Evolutionary conservation across 2,888 invertebrate genomes (phyloP).

Genomic region (Cataglyphis livida): DNA sequence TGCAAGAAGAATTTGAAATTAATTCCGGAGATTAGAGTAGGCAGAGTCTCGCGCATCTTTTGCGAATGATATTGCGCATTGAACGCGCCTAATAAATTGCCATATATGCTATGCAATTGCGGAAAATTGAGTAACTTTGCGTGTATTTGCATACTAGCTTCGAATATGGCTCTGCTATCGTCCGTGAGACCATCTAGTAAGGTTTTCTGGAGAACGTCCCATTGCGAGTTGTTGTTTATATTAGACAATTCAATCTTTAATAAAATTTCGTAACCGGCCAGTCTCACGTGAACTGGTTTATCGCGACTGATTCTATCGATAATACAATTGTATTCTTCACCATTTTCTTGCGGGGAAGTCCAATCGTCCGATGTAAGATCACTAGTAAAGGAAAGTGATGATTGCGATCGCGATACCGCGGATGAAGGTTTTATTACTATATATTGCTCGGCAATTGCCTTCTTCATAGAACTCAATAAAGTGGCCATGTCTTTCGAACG

Average conservation of each 20-base stretch:
- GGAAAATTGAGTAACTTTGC: slow-evolving; percentile 73
- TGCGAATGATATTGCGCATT: slow-evolving; percentile 78
- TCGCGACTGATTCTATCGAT: slow-evolving; percentile 79
- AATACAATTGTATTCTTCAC: slow-evolving; percentile 74
- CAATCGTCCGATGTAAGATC: slow-evolving; percentile 82
- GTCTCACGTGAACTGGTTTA: slow-evolving; percentile 82
- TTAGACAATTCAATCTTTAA: slow-evolving; percentile 79
- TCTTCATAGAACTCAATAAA: slow-evolving; percentile 75
- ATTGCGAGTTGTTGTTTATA: slow-evolving; percentile 70
- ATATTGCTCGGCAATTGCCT: slow-evolving; percentile 69
- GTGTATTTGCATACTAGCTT: slow-evolving; percentile 81
- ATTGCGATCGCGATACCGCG: slow-evolving; percentile 68
- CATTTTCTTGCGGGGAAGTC: slow-evolving; percentile 70
- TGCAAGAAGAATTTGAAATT: slow-evolving; percentile 83
- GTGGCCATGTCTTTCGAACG: slow-evolving; percentile 77
- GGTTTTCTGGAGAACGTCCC: slow-evolving; percentile 77
- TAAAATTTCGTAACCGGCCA: slow-evolving; percentile 82
- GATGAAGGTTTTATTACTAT: slow-evolving; percentile 56
- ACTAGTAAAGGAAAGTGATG: slow-evolving; percentile 78
- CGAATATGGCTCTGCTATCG: slow-evolving; percentile 81
- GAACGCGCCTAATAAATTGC: slow-evolving; percentile 79
- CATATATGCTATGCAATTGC: slow-evolving; percentile 75
- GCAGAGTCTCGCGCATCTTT: slow-evolving; percentile 77
- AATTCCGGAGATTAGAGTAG: slow-evolving; percentile 80
- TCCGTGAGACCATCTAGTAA: slow-evolving; percentile 80